Evolutionary conservation across 2,888 invertebrate genomes (phyloP).

Genomic region (Seira musarum): DNA sequence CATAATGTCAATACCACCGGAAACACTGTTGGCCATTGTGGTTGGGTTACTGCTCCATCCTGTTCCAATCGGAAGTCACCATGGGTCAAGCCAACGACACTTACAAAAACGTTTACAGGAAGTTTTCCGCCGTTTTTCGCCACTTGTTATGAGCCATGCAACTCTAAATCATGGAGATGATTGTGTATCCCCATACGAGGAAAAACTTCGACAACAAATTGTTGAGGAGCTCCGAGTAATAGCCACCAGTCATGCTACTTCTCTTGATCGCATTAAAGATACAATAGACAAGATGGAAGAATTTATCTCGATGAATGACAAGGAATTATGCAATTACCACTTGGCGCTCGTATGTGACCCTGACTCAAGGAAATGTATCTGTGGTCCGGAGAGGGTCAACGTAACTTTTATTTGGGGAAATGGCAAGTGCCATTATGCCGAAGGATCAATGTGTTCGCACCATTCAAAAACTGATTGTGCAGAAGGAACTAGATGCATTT

Average conservation of each 20-base stretch:
- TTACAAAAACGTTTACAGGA: constrained; percentile 46
- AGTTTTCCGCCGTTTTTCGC: constrained; percentile 49
- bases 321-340: constrained; percentile 50
- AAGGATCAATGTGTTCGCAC: constrained; percentile 48
- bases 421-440: constrained; percentile 35
- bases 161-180: constrained; percentile 39
- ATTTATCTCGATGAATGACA: constrained; percentile 57
- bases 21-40: constrained; percentile 33
- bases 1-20: constrained; percentile 16
- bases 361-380: constrained; percentile 44
- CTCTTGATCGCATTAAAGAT: constrained; percentile 33
- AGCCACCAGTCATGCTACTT: constrained; percentile 27
- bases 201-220: constrained; percentile 49
- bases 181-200: constrained; percentile 54
- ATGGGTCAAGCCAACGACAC: constrained; percentile 37
- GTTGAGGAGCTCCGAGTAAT: constrained; percentile 47
- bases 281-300: constrained; percentile 52
- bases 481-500: constrained; percentile 29
- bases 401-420: constrained; percentile 37
- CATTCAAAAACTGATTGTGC: constrained; percentile 44
- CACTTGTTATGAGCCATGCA: constrained; percentile 47
- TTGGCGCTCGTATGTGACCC: constrained; percentile 43
- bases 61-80: constrained; percentile 52
- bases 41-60: constrained; percentile 34
- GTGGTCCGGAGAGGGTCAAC: constrained; percentile 46